Base-by-base conservation (phyloP, 2,888 invertebrate species). In the Megastigmus dorsalis region DNA sequence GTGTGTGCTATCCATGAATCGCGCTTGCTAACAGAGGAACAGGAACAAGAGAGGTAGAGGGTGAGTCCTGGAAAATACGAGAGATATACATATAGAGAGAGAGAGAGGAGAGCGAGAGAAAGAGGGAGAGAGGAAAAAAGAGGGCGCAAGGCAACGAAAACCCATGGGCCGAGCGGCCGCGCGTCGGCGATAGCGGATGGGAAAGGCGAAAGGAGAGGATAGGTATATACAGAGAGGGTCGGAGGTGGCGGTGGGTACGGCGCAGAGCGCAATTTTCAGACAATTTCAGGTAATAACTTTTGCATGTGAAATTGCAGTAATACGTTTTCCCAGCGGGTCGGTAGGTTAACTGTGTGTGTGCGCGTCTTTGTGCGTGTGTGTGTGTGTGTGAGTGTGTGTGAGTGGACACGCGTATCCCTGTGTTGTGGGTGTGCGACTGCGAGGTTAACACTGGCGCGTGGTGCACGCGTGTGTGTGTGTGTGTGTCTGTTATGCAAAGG, bases 261-360 rank as follows among this genome's bases (percentile, higher is more conserved):
- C 57, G 72, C 77, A 79, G 65, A 60, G 72, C 77, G 79, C 82
- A 84, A 85, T 85, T 86, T 86, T 82, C 84, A 81, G 82, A 84
- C 84, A 84, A 85, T 85, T 86, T 85, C 78, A 78, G 81, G 80
- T 85, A 86, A 86, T 86, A 85, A 85, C 81, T 85, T 86, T 85
- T 83, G 83, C 85, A 85, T 83, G 82, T 79, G 79, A 84, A 85
- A 85, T 84, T 85, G 82, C 84, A 78, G 83, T 85, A 84, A 83
- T 83, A 82, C 83, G 81, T 45, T 69, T 69, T 57, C 43, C 59
- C 36, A 59, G 15, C 50, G 50, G 54, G 18, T 33, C 60, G n/a
- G 48, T 48, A 55, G 26, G 50, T 60, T 57, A 69, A 6, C 18
- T 62, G 26, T 62, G 15, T 62, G 41, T 54, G 41, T 28, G 18